These are phyloP conservation scores for Perca schrenkii DNA, from an alignment of 2,113 vertebrate species.

Conservation along the genomic window DNA sequence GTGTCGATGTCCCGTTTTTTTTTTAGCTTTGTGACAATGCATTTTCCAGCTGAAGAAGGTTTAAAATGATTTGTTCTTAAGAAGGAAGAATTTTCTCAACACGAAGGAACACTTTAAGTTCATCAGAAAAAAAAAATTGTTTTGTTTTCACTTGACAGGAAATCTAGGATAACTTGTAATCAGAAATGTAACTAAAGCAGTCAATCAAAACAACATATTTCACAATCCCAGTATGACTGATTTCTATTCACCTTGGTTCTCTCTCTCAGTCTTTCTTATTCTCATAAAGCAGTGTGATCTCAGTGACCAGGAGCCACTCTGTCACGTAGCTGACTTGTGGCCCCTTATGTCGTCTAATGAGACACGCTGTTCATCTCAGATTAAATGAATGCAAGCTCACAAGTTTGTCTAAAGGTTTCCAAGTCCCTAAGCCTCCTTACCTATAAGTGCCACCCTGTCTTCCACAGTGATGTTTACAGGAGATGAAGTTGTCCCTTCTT, in stretches of 20 bases:
- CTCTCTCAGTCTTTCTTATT: conserved; percentile 8
- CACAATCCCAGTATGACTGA: conserved; percentile 18
- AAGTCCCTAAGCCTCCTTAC: background rate
- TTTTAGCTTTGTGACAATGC: no score
- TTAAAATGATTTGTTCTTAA: no score
- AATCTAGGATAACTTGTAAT: no score
- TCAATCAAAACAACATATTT: conserved; percentile 44
- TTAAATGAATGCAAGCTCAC: conserved; percentile 40
- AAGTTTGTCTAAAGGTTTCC: background rate
- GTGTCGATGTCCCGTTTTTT: no score
- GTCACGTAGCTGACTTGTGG: conserved; percentile 33
- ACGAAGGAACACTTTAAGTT: no score
- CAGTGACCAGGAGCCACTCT: conserved; percentile 29
- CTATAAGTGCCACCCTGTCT: background rate
- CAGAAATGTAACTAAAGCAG: no score
- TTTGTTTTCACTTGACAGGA: no score
- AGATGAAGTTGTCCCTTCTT: background rate
- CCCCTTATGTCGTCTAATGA: conserved; percentile 60
- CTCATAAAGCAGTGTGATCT: conserved; percentile 42
- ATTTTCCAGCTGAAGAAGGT: no score
- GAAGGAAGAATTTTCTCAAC: no score
- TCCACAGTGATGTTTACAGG: background rate
- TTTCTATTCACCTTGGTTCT: conserved; percentile 35
- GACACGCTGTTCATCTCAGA: conserved; percentile 49
- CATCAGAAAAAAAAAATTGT: no score